Evolutionary conservation across 2,113 vertebrate genomes (phyloP), one percentile per base, ranked within the genome.

Genomic region (Isichthys henryi): DNA sequence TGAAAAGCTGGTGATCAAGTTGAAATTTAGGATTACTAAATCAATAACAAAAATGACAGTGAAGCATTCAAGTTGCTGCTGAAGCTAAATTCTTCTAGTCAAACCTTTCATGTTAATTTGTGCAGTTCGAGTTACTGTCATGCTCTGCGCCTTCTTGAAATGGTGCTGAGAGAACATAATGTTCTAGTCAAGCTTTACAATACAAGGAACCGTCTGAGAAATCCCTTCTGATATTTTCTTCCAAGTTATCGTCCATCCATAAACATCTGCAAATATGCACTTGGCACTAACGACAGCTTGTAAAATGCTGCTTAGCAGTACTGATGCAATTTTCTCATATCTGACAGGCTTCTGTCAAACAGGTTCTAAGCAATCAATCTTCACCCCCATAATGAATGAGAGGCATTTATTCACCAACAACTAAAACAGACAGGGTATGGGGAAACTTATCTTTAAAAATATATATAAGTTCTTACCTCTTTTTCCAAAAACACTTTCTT

Each of bases 401-500:
- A 74, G 58, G 31, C 80, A 62, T 58, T 89, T 84, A 84, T 84
- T 35, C 50, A 23, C 56, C 80, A 85, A 86, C 89, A 87, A 45
- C 83, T 52, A 35, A 70, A 66, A 89, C 56, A 86, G 56, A 86
- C 19, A 49, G 21, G 39, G 23, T 27, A 50, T 50, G 10, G 45
- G 74, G 88, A 70, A 27, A 23, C 43, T 50, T 21, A 49, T 31
- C 49, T 52, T 56, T n/a, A n/a, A n/a, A n/a, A n/a, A 0, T 21
- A 56, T 56, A 21, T 53, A 1, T 21, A 46, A 50, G 48, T 15
- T 15, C 92, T 90, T 90, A 98, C 98, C 97, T 99, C 98, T 93
- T 99, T 99, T 94, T 99, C 98, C 92, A 99, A 95, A 91, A 98
- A 99, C 17, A 99, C 96, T 92, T 99, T 99, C 94, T 99, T 99